A percentile compares a stretch with the other conserved stretches of the same genome.
Conservation (phyloP, 2,113 vertebrate species). For the Peucedramus taeniatus region DNA sequence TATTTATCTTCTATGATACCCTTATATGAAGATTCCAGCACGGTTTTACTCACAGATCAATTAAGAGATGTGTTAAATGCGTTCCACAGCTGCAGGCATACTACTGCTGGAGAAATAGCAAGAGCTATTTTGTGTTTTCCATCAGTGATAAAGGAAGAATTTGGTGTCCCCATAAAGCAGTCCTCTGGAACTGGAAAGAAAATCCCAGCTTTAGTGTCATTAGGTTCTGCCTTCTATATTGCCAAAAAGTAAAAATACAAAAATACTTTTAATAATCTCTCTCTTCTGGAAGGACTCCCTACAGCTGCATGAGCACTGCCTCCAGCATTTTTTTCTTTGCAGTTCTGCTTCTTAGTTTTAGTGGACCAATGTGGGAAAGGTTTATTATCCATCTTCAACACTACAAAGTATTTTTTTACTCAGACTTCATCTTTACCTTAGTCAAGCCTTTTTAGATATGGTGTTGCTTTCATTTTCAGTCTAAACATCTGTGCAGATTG, state of each 20-base stretch:
- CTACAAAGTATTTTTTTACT: not conserved
- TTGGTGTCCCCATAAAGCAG: not conserved
- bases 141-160: slow-evolving; percentile 43
- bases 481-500: not conserved
- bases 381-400: not conserved
- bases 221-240: slow-evolving; percentile 73
- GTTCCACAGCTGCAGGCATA: slow-evolving; percentile 25
- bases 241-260: slow-evolving; percentile 70
- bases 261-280: not conserved
- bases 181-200: slow-evolving; percentile 30
- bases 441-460: not conserved
- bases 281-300: not conserved
- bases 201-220: not conserved
- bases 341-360: not conserved
- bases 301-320: not conserved
- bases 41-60: not conserved
- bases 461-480: not conserved
- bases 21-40: slow-evolving; percentile 10
- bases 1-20: not conserved
- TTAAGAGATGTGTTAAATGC: slow-evolving; percentile 1
- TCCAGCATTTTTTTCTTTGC: not conserved
- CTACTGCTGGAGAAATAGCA: not conserved
- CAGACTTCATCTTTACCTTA: not conserved
- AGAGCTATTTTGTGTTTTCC: not conserved
- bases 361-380: not conserved